A percentile compares a stretch with the other conserved stretches of the same genome.
phyloP scores from a whole-genome alignment of 1,140 invertebrate genomes.

The Procambarus clarkii region DNA sequence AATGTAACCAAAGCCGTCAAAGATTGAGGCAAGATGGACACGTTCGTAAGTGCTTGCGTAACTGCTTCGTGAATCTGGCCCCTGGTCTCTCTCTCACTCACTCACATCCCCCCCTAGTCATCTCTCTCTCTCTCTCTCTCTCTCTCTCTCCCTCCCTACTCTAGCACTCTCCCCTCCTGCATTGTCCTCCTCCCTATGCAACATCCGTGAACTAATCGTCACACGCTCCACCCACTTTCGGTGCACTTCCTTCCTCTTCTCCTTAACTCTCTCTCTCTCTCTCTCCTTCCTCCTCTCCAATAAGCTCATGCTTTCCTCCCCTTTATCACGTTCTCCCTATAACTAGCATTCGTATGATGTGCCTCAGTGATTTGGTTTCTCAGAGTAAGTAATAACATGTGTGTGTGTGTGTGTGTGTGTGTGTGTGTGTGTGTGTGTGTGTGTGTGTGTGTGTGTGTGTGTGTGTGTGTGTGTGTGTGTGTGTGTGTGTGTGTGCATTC shows the following conservation, averaged over 20 bases:
- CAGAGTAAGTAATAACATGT: too few relatives aligned
- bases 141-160: not conserved
- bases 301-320: not conserved
- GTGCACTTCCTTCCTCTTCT: conserved; percentile 26
- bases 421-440: not conserved
- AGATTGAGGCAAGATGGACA: too few relatives aligned
- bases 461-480: not conserved
- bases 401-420: too few relatives aligned
- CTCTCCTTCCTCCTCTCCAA: too few relatives aligned
- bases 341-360: too few relatives aligned
- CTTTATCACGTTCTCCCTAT: too few relatives aligned
- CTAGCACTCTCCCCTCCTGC: conserved; percentile 3
- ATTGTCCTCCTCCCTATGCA: conserved; percentile 28
- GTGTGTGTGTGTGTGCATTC: not conserved
- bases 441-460: not conserved
- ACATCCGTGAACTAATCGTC: conserved; percentile 29
- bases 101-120: not conserved
- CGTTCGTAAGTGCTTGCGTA: too few relatives aligned
- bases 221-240: conserved; percentile 14
- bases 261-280: not conserved
- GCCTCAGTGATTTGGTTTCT: too few relatives aligned
- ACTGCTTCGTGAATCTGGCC: too few relatives aligned
- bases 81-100: not conserved
- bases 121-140: conserved; percentile 6
- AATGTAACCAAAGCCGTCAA: too few relatives aligned